Percentiles rank a stretch among this genome's conserved stretches.
Conservation (phyloP, 2,888 invertebrate species). For the Opisthograptis luteolata region DNA sequence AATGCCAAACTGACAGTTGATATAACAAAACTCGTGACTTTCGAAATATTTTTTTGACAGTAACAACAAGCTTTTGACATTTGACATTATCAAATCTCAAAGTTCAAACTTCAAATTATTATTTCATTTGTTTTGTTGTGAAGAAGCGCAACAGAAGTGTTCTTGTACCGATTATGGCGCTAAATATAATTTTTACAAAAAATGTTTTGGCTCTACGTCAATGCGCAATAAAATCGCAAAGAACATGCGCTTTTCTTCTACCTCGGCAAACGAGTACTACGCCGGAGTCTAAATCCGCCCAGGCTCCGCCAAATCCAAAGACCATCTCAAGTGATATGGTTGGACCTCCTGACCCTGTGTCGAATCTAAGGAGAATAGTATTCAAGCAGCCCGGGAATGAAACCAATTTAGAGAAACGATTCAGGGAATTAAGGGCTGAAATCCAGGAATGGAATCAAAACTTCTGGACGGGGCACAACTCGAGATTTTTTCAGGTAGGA, state of each 20-base stretch:
- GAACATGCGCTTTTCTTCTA: constrained; percentile 35
- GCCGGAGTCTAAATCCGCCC: constrained; percentile 59
- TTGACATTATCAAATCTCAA: too few species aligned
- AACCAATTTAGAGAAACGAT: constrained; percentile 85
- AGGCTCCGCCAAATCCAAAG: constrained; percentile 68
- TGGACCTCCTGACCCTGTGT: constrained; percentile 91
- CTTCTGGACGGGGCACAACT: constrained; percentile 93
- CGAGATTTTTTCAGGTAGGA: constrained; percentile 86
- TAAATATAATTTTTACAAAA: constrained; percentile 24
- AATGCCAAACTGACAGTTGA: constrained; percentile 28
- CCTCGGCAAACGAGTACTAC: constrained; percentile 52
- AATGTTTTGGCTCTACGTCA: constrained; percentile 15
- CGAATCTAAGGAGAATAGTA: constrained; percentile 90
- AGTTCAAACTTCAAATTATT: too few species aligned
- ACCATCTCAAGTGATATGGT: constrained; percentile 85
- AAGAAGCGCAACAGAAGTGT: background rate
- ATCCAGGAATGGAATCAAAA: constrained; percentile 93
- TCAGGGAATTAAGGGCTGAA: constrained; percentile 86
- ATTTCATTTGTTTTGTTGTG: constrained; percentile 1
- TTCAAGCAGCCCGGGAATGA: constrained; percentile 87
- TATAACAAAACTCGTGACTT: constrained; percentile 1
- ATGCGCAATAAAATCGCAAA: constrained; percentile 34
- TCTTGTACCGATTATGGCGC: constrained; percentile 16
- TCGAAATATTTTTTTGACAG: background rate
- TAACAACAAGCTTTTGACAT: background rate